These are phyloP conservation scores for Phortica okadai DNA, from an alignment of 2,888 invertebrate genomes.

Conservation along the genomic window DNA sequence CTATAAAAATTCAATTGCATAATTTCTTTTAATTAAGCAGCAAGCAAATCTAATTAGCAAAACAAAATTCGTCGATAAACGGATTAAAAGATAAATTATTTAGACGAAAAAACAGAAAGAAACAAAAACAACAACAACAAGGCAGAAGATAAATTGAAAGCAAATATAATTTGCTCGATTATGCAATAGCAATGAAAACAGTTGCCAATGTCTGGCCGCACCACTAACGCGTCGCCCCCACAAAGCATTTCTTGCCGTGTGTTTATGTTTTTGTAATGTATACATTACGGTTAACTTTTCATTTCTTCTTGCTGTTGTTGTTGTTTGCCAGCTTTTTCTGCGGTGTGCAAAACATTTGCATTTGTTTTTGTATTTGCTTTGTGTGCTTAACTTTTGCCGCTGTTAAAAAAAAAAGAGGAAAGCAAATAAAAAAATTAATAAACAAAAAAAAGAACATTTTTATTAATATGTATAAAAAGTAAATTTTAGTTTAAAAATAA, in stretches of 20 bases:
- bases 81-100: not conserved
- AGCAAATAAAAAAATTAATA: conserved; percentile 38
- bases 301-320: not conserved
- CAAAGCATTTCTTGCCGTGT: not conserved
- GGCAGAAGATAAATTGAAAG: not conserved
- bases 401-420: conserved; percentile 17
- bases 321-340: not conserved
- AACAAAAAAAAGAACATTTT: not conserved
- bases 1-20: not conserved
- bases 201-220: too few species aligned
- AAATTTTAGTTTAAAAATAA: conserved; percentile 69
- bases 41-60: conserved; percentile 9
- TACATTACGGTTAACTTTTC: too few species aligned
- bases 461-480: conserved; percentile 44
- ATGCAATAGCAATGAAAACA: conserved; percentile 12
- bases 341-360: conserved; percentile 7
- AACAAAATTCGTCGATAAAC: conserved; percentile 14
- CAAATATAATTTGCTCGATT: not conserved
- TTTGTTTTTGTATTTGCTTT: conserved; percentile 33
- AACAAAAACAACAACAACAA: not conserved
- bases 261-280: not conserved
- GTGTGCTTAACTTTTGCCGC: conserved; percentile 28
- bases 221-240: too few species aligned
- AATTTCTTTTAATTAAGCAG: not conserved
- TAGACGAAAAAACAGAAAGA: not conserved